Evolutionary conservation across 2,113 vertebrate genomes (phyloP).

Genomic region (Bujurquina vittata): DNA sequence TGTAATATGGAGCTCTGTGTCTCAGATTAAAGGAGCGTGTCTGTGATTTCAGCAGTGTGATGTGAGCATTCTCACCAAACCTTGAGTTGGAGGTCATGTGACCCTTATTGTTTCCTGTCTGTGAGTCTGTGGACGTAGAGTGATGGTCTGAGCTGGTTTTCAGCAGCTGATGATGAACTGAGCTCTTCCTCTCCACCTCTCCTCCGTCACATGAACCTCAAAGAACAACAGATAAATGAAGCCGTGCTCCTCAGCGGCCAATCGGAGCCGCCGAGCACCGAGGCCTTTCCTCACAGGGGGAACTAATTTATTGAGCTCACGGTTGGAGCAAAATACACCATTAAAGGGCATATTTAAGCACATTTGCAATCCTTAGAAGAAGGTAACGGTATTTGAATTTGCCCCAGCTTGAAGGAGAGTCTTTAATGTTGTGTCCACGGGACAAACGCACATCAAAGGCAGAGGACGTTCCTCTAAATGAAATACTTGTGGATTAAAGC

Average conservation of each 20-base stretch:
- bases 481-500: constrained; percentile 66
- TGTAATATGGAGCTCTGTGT: too few species aligned
- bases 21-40: too few species aligned
- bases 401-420: constrained; percentile 60
- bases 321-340: constrained; percentile 57
- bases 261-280: constrained; percentile 17
- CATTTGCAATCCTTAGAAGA: constrained; percentile 70
- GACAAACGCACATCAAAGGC: constrained; percentile 77
- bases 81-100: background rate
- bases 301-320: constrained; percentile 63
- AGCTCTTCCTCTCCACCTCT: background rate
- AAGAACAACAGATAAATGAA: constrained; percentile 45
- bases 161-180: background rate
- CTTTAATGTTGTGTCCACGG: constrained; percentile 76
- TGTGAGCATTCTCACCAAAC: background rate
- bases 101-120: background rate
- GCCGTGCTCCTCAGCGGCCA: constrained; percentile 22
- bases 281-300: constrained; percentile 38
- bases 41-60: background rate
- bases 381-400: constrained; percentile 71
- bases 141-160: background rate
- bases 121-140: too few species aligned
- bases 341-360: constrained; percentile 77
- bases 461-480: constrained; percentile 67
- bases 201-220: background rate